Conservation (phyloP, 2,797 vertebrate genomes). For the Paguma larvata region DNA sequence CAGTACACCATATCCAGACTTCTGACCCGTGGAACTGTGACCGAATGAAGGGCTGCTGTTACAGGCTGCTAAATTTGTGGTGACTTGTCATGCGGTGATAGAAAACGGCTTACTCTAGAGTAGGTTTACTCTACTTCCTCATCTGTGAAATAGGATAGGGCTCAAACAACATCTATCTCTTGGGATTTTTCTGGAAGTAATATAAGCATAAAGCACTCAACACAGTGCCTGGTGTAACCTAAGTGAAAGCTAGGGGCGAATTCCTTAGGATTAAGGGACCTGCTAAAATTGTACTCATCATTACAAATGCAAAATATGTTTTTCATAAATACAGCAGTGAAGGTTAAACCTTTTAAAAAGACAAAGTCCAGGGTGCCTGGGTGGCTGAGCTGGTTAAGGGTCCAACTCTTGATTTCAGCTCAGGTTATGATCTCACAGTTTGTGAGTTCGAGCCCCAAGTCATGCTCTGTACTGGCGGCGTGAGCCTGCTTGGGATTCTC, state of each 20-base stretch:
- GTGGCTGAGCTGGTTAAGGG: too few species aligned
- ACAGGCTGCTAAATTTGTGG: background rate
- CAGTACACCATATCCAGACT: background rate
- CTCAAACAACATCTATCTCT: background rate
- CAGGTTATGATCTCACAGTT: too few species aligned
- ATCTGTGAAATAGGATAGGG: background rate
- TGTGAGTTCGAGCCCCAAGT: too few species aligned
- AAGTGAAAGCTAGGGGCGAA: background rate
- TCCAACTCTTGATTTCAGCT: too few species aligned
- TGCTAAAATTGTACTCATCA: background rate
- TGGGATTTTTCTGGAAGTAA: background rate
- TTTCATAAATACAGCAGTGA: background rate
- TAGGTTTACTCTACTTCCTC: background rate
- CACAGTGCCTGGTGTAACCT: background rate
- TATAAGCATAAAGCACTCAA: background rate
- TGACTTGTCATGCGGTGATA: background rate
- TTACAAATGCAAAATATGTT: background rate
- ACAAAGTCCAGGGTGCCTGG: background rate
- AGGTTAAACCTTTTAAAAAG: slow-evolving; percentile 23
- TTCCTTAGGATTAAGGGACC: background rate
- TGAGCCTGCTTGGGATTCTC: too few species aligned
- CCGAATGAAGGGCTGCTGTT: background rate
- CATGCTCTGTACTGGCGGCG: too few species aligned
- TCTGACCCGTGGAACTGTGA: background rate
- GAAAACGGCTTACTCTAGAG: background rate